Conservation (phyloP, 92 coral and sea anemone genomes). For the Epizoanthus rinbou region DNA sequence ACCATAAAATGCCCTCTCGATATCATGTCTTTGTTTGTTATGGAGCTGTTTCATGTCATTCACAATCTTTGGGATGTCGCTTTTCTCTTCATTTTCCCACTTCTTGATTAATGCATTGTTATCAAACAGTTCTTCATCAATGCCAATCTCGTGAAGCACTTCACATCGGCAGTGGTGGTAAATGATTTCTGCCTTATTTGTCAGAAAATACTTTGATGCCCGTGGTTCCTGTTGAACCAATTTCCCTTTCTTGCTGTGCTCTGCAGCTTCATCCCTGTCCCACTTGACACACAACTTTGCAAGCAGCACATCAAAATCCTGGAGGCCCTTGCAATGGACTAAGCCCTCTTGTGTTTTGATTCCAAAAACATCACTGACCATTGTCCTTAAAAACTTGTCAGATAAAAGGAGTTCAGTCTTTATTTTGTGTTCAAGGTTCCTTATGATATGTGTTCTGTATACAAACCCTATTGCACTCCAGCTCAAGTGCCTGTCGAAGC, state of each 20-base stretch:
- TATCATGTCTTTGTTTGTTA: slow-evolving; percentile 51
- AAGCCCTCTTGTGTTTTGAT: slow-evolving; percentile 52
- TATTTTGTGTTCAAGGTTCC: slow-evolving; percentile 61
- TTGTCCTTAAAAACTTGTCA: slow-evolving; percentile 51
- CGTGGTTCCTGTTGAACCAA: not conserved
- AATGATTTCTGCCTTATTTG: slow-evolving; percentile 53
- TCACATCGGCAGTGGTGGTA: slow-evolving; percentile 57
- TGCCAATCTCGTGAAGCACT: slow-evolving; percentile 44
- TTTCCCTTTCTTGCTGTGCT: slow-evolving; percentile 6
- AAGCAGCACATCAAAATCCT: slow-evolving; percentile 54
- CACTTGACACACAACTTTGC: slow-evolving; percentile 55
- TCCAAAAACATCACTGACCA: slow-evolving; percentile 56
- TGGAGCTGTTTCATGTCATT: slow-evolving; percentile 46
- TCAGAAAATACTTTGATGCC: slow-evolving; percentile 43
- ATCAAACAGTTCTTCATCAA: slow-evolving; percentile 56
- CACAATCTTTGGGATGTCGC: slow-evolving; percentile 43
- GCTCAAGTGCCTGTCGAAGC: slow-evolving; percentile 52
- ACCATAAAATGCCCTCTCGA: slow-evolving; percentile 55
- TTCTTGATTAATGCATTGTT: slow-evolving; percentile 56
- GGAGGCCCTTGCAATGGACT: slow-evolving; percentile 50
- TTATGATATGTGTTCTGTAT: slow-evolving; percentile 59
- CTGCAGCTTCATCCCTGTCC: slow-evolving; percentile 48
- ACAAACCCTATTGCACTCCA: slow-evolving; percentile 56
- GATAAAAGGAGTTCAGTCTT: slow-evolving; percentile 52
- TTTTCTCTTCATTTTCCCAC: slow-evolving; percentile 48